phyloP scores from a whole-genome alignment of 64 coral and sea anemone species.

The Cladopsammia gracilis region DNA sequence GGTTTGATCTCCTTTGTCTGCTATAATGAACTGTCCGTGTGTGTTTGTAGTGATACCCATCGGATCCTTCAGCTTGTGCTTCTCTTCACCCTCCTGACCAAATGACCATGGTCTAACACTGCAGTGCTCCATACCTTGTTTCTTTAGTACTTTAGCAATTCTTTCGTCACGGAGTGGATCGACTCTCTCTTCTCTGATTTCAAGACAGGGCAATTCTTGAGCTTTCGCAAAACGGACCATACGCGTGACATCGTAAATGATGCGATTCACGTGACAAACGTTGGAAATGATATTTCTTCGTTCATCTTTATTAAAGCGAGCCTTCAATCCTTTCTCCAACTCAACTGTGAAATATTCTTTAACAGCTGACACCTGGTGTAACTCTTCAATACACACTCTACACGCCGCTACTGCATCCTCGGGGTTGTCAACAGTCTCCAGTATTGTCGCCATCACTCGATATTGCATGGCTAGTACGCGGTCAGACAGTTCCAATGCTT shows the following conservation, averaged over 20 bases:
- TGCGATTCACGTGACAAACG: no score
- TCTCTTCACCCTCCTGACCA: constrained; percentile 13
- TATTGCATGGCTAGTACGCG: no score
- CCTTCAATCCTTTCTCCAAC: not conserved
- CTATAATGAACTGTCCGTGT: constrained; percentile 39
- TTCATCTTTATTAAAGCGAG: no score
- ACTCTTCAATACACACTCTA: constrained; percentile 1
- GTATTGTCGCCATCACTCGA: no score
- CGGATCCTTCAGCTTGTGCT: not conserved
- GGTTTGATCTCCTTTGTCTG: not conserved
- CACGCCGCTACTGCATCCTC: not conserved
- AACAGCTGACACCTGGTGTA: constrained; percentile 10
- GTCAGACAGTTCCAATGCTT: no score
- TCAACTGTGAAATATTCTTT: not conserved
- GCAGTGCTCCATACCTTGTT: constrained; percentile 7
- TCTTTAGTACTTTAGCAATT: not conserved
- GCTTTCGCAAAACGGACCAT: no score
- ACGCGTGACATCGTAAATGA: no score
- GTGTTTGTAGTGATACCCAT: constrained; percentile 9
- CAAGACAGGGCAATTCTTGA: not conserved
- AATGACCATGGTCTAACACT: not conserved
- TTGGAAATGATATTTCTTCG: no score
- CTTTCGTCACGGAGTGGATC: constrained; percentile 43
- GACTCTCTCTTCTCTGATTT: not conserved
- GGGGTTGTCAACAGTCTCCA: no score